Evolutionary conservation across 2,113 vertebrate genomes (phyloP).

Genomic region (Anarhynchus alexandrinus): DNA sequence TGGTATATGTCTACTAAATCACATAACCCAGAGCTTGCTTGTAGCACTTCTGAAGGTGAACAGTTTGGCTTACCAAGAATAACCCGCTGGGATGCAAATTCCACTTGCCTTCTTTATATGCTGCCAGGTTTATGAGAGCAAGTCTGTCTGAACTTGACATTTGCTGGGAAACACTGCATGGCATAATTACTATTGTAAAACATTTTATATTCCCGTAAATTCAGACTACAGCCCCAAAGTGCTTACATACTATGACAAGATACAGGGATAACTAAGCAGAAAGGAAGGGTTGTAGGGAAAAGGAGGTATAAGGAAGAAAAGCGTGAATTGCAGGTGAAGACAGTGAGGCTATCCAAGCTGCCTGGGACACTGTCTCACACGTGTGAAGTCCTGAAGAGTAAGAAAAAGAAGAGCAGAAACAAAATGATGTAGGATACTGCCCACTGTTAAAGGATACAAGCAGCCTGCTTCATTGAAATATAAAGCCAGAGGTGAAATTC

Average conservation of each 20-base stretch:
- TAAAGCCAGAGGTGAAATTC: background rate
- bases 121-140: background rate
- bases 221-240: background rate
- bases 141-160: background rate
- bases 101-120: background rate
- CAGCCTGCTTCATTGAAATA: background rate
- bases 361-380: background rate
- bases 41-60: background rate
- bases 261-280: background rate
- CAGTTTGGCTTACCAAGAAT: slow-evolving; percentile 10
- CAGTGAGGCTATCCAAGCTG: background rate
- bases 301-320: background rate
- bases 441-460: background rate
- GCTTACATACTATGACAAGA: background rate
- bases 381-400: background rate
- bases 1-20: background rate
- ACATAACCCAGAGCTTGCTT: background rate
- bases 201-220: background rate
- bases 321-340: background rate
- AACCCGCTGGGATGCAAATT: background rate
- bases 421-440: background rate
- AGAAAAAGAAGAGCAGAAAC: background rate
- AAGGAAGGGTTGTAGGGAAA: background rate
- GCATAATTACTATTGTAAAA: background rate
- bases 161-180: background rate